Base-by-base conservation (phyloP, 2,888 invertebrate genomes). In the Gerris lacustris region DNA sequence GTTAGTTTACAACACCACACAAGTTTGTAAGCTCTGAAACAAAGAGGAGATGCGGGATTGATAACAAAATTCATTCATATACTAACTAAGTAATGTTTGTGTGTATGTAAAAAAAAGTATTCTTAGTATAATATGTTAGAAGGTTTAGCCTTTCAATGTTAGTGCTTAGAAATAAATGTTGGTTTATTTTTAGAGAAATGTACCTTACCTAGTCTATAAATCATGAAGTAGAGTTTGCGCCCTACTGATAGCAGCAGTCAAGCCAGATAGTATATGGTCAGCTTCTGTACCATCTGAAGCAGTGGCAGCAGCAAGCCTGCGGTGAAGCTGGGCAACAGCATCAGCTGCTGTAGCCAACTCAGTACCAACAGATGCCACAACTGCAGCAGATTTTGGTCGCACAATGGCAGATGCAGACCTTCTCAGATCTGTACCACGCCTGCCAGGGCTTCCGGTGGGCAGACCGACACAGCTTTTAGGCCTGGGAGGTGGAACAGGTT, bases 301-400 rank as follows among this genome's bases (percentile, higher is more conserved):
- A 55, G 9, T 15, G 15, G 55, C 55, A 55, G 9, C 15, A 55
- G 55, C 55, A 55, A 90, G 80, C 70, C 87, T 84, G 72, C 87
- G 84, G 80, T 89, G 89, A 68, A 90, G 82, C 78, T 88, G 87
- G 5, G 88, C 87, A 64, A 90, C 88, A 77, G 88, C 88, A 75
- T 87, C 85, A 5, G 89, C 88, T 0, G 89, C 86, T 75, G 18
- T 9, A n/a, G 64, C 64, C 17, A 64, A 17, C 64, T 64, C 18
- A 9, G 7, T 31, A 4, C 64, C 64, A n/a, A 64, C 31, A 31
- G 15, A n/a, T n/a, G 64, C 64, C 18, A 64, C 64, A 9, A 64
- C 55, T 31, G 31, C 31, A 55, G 55, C 55, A 55, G 55, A 15
- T 55, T 55, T 55, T 9, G 55, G 55, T 18, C 74, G 71, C 11